Percentiles rank a stretch among this genome's conserved stretches.
Evolutionary conservation across 2,113 vertebrate species (phyloP).

Genomic region (Apteryx owenii): DNA sequence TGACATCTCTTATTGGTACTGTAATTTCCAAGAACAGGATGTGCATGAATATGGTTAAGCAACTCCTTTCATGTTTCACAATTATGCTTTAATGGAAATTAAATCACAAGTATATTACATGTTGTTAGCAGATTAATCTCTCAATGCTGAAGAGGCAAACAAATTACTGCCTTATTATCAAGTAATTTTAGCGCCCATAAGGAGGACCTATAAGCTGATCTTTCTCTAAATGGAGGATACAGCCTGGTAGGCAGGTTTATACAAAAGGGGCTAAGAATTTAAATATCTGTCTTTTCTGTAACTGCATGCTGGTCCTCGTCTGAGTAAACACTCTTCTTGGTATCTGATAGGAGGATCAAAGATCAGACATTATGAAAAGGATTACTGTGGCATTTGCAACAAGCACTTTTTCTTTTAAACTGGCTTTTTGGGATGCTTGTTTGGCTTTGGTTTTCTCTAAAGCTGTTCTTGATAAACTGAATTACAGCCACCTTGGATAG

Average conservation of each 20-base stretch:
- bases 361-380: neutral
- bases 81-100: constrained; percentile 17
- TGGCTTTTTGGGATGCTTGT: neutral
- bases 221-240: constrained; percentile 1
- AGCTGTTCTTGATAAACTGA: neutral
- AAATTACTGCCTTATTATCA: constrained; percentile 59
- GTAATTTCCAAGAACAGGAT: neutral
- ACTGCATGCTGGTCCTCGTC: neutral
- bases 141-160: constrained; percentile 71
- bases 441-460: neutral
- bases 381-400: neutral
- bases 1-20: neutral
- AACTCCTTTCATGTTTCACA: constrained; percentile 67
- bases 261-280: neutral
- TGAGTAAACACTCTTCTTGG: neutral
- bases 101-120: neutral
- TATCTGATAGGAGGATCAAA: neutral
- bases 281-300: neutral
- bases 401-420: neutral
- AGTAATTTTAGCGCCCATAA: constrained; percentile 64
- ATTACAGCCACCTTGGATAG: neutral
- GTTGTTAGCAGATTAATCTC: constrained; percentile 71
- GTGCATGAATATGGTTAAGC: constrained; percentile 46
- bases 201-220: constrained; percentile 29
- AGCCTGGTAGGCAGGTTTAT: neutral